These are phyloP conservation scores for Erebia aethiops DNA, from an alignment of 2,888 invertebrate genomes.

Conservation along the genomic window DNA sequence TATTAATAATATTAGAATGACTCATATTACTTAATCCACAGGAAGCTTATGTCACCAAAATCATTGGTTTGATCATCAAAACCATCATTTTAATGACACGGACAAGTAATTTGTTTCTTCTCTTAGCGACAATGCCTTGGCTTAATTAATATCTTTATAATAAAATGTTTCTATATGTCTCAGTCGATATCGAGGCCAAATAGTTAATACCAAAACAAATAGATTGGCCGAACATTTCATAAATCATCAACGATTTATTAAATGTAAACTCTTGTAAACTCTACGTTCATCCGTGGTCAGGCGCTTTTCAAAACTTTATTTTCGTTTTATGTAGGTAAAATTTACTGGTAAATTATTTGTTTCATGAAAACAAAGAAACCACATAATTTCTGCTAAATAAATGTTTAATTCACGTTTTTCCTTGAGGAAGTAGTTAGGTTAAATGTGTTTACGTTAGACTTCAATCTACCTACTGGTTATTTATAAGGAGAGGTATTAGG, in stretches of 20 bases:
- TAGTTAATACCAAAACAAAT: neutral
- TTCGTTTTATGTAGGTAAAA: neutral
- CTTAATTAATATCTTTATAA: too few species aligned
- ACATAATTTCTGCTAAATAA: neutral
- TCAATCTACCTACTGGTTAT: too few species aligned
- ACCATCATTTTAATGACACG: too few species aligned
- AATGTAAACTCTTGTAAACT: neutral
- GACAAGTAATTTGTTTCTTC: too few species aligned
- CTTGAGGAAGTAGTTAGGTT: too few species aligned
- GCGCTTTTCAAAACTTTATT: slow-evolving; percentile 2
- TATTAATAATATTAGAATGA: too few species aligned
- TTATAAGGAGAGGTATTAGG: too few species aligned
- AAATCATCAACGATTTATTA: neutral
- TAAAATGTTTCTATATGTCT: neutral
- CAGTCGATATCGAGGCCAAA: neutral
- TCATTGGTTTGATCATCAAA: too few species aligned
- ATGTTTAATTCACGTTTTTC: neutral
- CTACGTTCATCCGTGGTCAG: neutral
- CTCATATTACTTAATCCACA: too few species aligned
- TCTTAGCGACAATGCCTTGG: too few species aligned
- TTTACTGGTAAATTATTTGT: neutral
- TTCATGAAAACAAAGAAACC: slow-evolving; percentile 1
- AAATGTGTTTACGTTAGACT: too few species aligned
- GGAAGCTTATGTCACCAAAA: too few species aligned
- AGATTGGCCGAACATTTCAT: neutral